Percentiles rank a stretch among this genome's conserved stretches.
phyloP scores from a whole-genome alignment of 2,113 vertebrate species.

The Centrocercus urophasianus region DNA sequence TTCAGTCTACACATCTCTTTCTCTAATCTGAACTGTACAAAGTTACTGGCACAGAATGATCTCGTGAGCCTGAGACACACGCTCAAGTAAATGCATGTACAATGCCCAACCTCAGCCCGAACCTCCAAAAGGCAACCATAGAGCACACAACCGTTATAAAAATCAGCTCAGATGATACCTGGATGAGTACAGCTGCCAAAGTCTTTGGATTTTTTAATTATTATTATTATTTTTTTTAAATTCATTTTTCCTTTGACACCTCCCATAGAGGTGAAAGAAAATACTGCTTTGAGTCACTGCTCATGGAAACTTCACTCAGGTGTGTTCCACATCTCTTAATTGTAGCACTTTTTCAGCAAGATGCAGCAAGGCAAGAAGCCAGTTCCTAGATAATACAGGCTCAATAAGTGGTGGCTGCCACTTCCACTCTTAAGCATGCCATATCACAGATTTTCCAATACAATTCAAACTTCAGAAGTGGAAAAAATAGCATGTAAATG shows the following conservation, averaged over 20 bases:
- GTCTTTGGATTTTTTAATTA: not conserved
- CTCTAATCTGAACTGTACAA: not conserved
- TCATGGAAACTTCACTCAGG: not conserved
- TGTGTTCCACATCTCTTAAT: not conserved
- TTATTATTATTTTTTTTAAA: not conserved
- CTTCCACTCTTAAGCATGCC: not conserved
- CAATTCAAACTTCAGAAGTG: conserved; percentile 15
- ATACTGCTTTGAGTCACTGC: not conserved
- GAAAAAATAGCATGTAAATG: conserved; percentile 35
- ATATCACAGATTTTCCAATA: not conserved
- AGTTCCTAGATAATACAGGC: not conserved
- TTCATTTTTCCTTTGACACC: not conserved
- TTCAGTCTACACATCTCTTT: not conserved
- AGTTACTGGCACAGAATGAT: not conserved
- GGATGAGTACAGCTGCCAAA: not conserved
- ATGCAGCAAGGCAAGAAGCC: not conserved
- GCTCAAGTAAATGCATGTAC: not conserved
- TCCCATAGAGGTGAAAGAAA: not conserved
- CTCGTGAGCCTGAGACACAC: not conserved
- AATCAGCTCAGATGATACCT: not conserved
- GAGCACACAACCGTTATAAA: not conserved
- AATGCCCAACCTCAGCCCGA: not conserved
- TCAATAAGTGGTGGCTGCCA: not conserved
- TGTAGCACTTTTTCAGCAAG: not conserved
- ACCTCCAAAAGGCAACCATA: not conserved